Evolutionary conservation across 2,888 invertebrate species (phyloP), one percentile per base, ranked within the genome.

Genomic region (Nymphalis polychloros): DNA sequence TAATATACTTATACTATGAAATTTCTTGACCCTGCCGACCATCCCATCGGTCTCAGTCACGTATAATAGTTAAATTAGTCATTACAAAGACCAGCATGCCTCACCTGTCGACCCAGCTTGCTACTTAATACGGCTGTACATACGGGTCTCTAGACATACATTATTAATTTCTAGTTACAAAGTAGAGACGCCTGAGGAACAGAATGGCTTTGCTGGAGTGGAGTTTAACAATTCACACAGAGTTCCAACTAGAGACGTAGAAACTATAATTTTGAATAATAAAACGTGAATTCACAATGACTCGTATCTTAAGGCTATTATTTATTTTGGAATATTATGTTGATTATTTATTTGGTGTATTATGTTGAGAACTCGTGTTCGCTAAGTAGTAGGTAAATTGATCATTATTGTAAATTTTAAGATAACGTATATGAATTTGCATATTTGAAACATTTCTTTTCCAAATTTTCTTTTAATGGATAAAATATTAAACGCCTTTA

Each of bases 121-220:
- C 67, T 72, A 72, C 70, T 75, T 74, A 72, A 77, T 76, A 76
- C 70, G 72, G 70, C 71, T 71, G 69, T 75, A 80, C 79, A 82
- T 81, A 79, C 79, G 83, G 31, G 84, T 84, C 86, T 84, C 88
- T 74, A 82, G 83, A 80, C 85, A 84, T 89, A 83, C 86, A 90
- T 89, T 87, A 89, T 90, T 90, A 90, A 90, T 90, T 88, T 90
- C 89, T 89, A 85, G 87, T 90, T 90, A 88, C 84, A 81, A 86
- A 89, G 84, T 84, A 83, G 78, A 79, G 80, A 80, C 82, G 84
- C 84, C 72, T 74, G 82, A 79, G 82, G 82, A 83, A 72, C 80
- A 81, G 80, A 83, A 83, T 82, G 83, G 84, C 85, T 83, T 84
- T 86, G 82, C 85, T 84, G 84, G 82, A 86, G 90, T 90, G 84